Base-by-base conservation (phyloP, 2,797 vertebrate species). In the Agapornis canus region DNA sequence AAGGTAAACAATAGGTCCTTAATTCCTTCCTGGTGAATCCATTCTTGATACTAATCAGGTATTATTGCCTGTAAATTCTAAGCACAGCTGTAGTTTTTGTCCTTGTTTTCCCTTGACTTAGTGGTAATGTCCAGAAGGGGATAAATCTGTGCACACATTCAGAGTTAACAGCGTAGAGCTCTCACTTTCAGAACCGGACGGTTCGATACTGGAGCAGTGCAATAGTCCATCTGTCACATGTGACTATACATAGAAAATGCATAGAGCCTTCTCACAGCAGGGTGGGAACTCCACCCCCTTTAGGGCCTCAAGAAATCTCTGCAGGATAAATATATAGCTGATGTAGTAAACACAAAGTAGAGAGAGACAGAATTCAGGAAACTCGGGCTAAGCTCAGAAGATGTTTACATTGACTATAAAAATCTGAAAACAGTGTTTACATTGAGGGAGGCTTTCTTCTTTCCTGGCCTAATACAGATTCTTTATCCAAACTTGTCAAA, bases 251-350 rank as follows among this genome's bases (percentile, higher is more conserved):
- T 0, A 86, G 89, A 71, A 86, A 61, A 81, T 6, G 32, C 63
- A 82, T 52, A 89, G 77, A 94, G 78, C 51, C 57, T 90, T 32
- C 81, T 82, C 80, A 57, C 70, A 81, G 93, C 40, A 54, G 78
- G 51, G 59, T 65, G 77, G 73, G 77, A 83, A 78, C 89, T 93
- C 85, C 77, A 90, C 22, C 84, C 49, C 71, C 11, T 85, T 9
- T 23, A 42, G 76, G 85, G 95, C 91, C 89, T 81, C 84, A 54
- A 82, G 76, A 94, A 92, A 75, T 89, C 64, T 86, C 91, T 59
- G 90, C 49, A 94, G 83, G 57, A 86, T 86, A 88, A 94, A 94
- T 89, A 90, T 63, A 87, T 49, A 89, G 88, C 79, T 95, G 76
- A 60, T 76, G 88, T 73, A 96, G 73, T 72, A 95, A 96, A 90